Base-by-base conservation (phyloP, 2,797 vertebrate genomes). In the Champsocephalus esox region DNA sequence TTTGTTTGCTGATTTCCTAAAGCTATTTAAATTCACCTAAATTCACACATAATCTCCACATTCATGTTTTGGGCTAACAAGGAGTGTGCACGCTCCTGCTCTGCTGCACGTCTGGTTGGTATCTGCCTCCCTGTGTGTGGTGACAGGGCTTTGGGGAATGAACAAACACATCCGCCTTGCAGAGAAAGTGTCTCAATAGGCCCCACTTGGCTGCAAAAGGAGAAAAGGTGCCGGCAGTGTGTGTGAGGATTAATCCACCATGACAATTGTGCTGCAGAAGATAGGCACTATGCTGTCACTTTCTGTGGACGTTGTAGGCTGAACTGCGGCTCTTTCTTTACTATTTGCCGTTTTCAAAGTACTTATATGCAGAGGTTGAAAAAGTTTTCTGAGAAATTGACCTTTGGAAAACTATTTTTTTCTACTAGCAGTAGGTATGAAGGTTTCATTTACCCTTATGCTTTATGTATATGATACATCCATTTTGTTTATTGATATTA, bases 221-320 rank as follows among this genome's bases (percentile, higher is more conserved):
- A 77, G 64, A 54, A 81, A 77, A 88, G 79, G 85, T 82, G 74
- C 63, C 14, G 69, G 69, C 63, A 4, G 12, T 5, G 71, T 50
- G 79, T 79, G 80, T 79, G 80, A 67, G 78, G 85, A 86, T 86
- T 77, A 80, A 88, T 83, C 79, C 73, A 73, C 67, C 78, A 57
- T 64, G 79, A 87, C 82, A 78, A 70, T 62, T 43, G 78, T 66
- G 71, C 77, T 46, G 59, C 70, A 77, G 72, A 62, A 52, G 52
- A 58, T n/a, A 9, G 58, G 56, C 58, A 41, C 49, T 9, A 12
- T 50, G 55, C 71, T 58, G 78, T 48, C 11, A 14, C 67, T 81
- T 59, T 62, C 43, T 67, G 71, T 66, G 66, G 73, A 68, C 8
- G 7, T 38, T 12, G 70, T 70, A 8, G 56, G 55, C 73, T 77